Evolutionary conservation across 1,140 invertebrate species (phyloP).

Genomic region (Paraescarpia echinospica): DNA sequence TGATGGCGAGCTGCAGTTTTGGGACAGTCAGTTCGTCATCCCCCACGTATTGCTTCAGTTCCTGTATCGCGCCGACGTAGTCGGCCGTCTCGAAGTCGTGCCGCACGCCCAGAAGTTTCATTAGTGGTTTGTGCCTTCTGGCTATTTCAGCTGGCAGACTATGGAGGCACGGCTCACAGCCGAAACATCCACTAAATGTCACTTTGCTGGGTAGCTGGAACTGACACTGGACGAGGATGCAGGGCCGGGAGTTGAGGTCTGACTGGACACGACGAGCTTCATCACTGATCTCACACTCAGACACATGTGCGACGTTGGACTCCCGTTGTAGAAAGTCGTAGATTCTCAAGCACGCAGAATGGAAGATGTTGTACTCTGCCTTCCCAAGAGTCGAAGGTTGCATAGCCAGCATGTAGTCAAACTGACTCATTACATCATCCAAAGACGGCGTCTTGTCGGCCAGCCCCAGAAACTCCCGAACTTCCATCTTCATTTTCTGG

Average conservation of each 20-base stretch:
- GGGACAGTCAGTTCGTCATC: background rate
- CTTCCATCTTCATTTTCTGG: background rate
- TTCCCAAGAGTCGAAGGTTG: background rate
- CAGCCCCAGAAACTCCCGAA: constrained; percentile 20
- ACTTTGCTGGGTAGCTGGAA: constrained; percentile 24
- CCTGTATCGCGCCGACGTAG: background rate
- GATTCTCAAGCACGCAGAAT: background rate
- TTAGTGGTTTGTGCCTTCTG: constrained; percentile 9
- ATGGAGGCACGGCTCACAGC: constrained; percentile 23
- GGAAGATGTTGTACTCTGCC: background rate
- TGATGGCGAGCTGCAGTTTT: background rate
- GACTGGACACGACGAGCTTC: background rate
- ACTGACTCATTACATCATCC: constrained; percentile 12
- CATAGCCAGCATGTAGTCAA: constrained; percentile 9
- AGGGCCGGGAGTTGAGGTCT: constrained; percentile 7
- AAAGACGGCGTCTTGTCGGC: background rate
- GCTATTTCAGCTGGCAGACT: constrained; percentile 17
- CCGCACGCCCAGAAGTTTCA: constrained; percentile 19
- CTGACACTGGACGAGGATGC: constrained; percentile 18
- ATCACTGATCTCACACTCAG: background rate
- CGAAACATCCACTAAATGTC: constrained; percentile 16
- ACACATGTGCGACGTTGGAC: background rate
- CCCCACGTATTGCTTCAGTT: background rate
- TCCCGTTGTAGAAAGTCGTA: background rate
- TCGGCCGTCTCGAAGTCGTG: constrained; percentile 9